phyloP scores from a whole-genome alignment of 2,888 invertebrate genomes.

The Cynaeus angustus region DNA sequence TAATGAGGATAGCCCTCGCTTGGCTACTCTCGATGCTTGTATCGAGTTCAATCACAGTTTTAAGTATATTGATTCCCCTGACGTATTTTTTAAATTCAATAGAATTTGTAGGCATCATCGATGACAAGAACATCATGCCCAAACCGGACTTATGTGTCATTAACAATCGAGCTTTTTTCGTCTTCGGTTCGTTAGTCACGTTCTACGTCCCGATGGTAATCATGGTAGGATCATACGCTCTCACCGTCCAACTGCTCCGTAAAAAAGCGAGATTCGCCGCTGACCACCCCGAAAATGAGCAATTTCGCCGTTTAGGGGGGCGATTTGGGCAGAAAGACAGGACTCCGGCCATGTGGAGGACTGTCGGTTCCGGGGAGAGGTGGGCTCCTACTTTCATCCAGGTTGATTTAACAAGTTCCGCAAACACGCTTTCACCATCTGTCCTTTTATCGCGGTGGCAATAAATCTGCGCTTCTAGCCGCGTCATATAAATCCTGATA shows the following conservation, averaged over 20 bases:
- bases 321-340: slow-evolving; percentile 67
- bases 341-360: slow-evolving; percentile 68
- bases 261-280: slow-evolving; percentile 85
- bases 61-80: slow-evolving; percentile 76
- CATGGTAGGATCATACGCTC: slow-evolving; percentile 93
- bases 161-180: slow-evolving; percentile 89
- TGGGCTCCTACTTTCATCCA: slow-evolving; percentile 54
- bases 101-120: slow-evolving; percentile 79
- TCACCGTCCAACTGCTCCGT: slow-evolving; percentile 90
- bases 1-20: slow-evolving; percentile 91
- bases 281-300: slow-evolving; percentile 77
- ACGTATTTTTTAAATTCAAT: neutral
- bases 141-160: slow-evolving; percentile 84
- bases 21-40: slow-evolving; percentile 94
- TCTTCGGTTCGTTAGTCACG: slow-evolving; percentile 93
- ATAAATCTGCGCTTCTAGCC: slow-evolving; percentile 16
- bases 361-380: slow-evolving; percentile 69
- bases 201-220: slow-evolving; percentile 97
- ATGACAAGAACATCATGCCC: slow-evolving; percentile 87
- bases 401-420: slow-evolving; percentile 38
- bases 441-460: slow-evolving; percentile 28
- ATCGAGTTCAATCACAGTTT: slow-evolving; percentile 88
- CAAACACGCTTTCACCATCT: slow-evolving; percentile 36
- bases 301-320: slow-evolving; percentile 74
- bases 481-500: slow-evolving; percentile 39